These are phyloP conservation scores for Oreochromis tanganicae DNA, from an alignment of 2,113 vertebrate genomes.

Conservation along the genomic window DNA sequence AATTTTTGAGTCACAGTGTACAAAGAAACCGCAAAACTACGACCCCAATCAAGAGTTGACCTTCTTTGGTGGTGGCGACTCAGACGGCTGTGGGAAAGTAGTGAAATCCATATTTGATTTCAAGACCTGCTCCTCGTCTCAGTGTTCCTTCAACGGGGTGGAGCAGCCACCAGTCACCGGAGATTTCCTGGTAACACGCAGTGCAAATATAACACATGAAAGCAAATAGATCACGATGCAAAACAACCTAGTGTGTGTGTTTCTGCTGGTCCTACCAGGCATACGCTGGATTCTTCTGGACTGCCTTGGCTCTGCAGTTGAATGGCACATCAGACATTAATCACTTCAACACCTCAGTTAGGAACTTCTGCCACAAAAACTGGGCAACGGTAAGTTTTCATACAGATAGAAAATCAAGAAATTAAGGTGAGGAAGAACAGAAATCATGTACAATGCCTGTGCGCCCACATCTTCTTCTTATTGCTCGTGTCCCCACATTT, in stretches of 20 bases:
- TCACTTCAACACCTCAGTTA: constrained; percentile 71
- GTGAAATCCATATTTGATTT: constrained; percentile 82
- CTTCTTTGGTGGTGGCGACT: constrained; percentile 74
- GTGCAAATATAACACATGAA: not conserved
- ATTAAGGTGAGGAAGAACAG: not conserved
- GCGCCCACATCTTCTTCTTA: no score
- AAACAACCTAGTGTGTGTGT: not conserved
- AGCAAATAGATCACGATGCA: not conserved
- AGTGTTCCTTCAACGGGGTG: constrained; percentile 80
- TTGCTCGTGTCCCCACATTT: not conserved
- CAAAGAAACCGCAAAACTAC: constrained; percentile 62
- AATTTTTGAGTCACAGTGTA: constrained; percentile 82
- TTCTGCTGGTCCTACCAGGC: constrained; percentile 70
- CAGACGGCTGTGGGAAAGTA: constrained; percentile 67
- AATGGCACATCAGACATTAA: constrained; percentile 68
- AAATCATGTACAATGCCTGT: not conserved
- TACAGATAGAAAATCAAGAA: not conserved
- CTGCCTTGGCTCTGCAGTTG: constrained; percentile 72
- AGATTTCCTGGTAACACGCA: constrained; percentile 80
- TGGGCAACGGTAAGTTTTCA: constrained; percentile 68
- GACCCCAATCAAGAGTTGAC: constrained; percentile 43
- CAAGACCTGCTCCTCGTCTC: constrained; percentile 61
- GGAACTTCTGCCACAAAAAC: constrained; percentile 74
- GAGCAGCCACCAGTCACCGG: constrained; percentile 81
- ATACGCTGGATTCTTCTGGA: constrained; percentile 88